Percentiles rank a stretch among this genome's conserved stretches.
These are phyloP conservation scores for Stegostoma tigrinum DNA, from an alignment of 2,113 vertebrate genomes.

Conservation along the genomic window DNA sequence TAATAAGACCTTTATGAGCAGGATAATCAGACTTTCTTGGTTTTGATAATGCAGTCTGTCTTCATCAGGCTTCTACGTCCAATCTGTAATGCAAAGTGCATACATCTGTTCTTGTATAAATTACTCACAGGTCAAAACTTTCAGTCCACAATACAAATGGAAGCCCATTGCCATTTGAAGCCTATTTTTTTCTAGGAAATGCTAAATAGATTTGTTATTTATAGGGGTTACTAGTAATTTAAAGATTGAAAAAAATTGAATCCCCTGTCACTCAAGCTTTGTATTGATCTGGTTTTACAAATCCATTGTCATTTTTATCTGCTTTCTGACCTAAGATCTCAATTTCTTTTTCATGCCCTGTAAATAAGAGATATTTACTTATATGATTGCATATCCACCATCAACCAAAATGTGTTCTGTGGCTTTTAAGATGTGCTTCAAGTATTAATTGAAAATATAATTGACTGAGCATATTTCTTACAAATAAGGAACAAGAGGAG, in stretches of 20 bases:
- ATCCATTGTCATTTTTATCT: neutral
- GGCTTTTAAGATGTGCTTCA: too few species aligned
- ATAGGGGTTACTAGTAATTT: neutral
- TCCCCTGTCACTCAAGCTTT: neutral
- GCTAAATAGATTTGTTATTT: constrained; percentile 9
- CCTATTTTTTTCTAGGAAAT: neutral
- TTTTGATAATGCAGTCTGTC: constrained; percentile 1
- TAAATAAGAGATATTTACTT: neutral
- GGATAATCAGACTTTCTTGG: constrained; percentile 2
- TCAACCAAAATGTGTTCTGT: neutral
- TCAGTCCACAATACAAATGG: neutral
- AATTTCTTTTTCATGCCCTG: neutral
- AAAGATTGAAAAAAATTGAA: neutral
- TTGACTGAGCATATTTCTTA: too few species aligned
- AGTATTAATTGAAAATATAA: too few species aligned
- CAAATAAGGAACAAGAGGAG: too few species aligned
- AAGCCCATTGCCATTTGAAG: constrained; percentile 26
- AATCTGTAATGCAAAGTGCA: constrained; percentile 9
- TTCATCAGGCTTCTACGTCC: neutral
- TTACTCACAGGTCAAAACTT: constrained; percentile 1
- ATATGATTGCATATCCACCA: neutral
- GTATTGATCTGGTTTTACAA: neutral
- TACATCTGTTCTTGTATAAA: neutral
- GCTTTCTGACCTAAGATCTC: neutral
- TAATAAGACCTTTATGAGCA: constrained; percentile 4